Evolutionary conservation across 2,888 invertebrate genomes (phyloP), one percentile per base, ranked within the genome.

Genomic region (Drosophila cognata): DNA sequence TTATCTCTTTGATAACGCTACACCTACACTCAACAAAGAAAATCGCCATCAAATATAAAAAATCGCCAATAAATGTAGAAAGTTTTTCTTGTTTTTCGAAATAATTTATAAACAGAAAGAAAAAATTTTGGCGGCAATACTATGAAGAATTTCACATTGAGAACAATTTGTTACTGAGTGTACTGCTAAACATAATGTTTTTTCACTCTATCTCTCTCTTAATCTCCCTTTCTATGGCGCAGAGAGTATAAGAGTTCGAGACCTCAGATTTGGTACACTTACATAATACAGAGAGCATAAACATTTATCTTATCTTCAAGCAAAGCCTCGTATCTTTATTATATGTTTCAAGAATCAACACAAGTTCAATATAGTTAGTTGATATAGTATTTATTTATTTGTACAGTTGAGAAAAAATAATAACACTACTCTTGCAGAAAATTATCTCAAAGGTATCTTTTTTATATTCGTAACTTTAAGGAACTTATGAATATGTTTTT

Each of bases 1-100:
- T 41, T 71, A 65, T 77, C 75, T 28, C 29, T 4, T 18, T 36
- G 75, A 77, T 77, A 75, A 77, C 43, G 29, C 13, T 18, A 41
- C 21, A 11, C 41, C 29, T 51, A 51, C 29, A 51, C 51, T n/a
- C 1, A 50, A 50, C 10, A 51, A 28, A 51, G n/a, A 51, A 11
- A 5, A 11, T 36, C 16, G 16, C 16, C 16, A 3, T 43, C 4
- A 43, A 43, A 43, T 10, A 28, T 6, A 5, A 6, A 13, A 43
- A 43, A 21, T 41, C 13, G n/a, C 10, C 10, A 41, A 21, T 21
- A 43, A 21, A 4, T 43, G 1, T 21, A 3, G 3, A 43, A 43
- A 11, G 5, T n/a, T 41, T 43, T 13, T 43, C 6, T 43, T 21
- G 6, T 21, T 43, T 21, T 43, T 11, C 0, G n/a, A 21, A 43